Conservation (phyloP, 2,113 vertebrate species). For the Felis catus region F.catus_Fca126_mat1.0 CM031416.1:573501-574000, state of each 20-base stretch:
- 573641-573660: neutral
- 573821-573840: neutral
- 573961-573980: neutral
- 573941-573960: neutral
- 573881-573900: neutral
- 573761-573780: neutral
- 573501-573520: too few relatives aligned
- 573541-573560: too few relatives aligned
- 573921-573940: neutral
- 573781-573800: neutral
- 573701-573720: neutral
- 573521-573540: too few relatives aligned
- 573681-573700: neutral
- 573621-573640: neutral
- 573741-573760: neutral
- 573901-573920: neutral
- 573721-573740: neutral
- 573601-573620: neutral
- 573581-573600: neutral
- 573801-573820: neutral
- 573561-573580: neutral
- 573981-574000: neutral
- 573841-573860: neutral
- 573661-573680: neutral
- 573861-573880: neutral